Conservation (phyloP, 2,113 vertebrate species). For the Oreochromis aureus region DNA sequence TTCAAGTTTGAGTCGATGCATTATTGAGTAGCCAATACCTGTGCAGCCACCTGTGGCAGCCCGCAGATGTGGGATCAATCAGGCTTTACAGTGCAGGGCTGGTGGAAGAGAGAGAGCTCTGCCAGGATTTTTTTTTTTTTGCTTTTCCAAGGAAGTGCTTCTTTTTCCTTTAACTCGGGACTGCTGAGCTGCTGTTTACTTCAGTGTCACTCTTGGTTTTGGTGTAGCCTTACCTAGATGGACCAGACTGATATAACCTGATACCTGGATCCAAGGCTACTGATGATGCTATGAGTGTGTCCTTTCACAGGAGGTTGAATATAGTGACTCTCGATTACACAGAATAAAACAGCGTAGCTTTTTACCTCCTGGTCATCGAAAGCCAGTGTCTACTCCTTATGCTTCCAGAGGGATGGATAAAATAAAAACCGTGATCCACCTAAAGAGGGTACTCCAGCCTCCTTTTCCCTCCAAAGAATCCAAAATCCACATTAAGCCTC, state of each 20-base stretch:
- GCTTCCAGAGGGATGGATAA: not conserved
- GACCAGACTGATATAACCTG: constrained; percentile 41
- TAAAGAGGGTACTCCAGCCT: not conserved
- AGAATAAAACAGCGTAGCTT: not conserved
- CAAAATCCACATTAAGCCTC: not conserved
- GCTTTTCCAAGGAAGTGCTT: not conserved
- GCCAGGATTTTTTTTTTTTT: not conserved
- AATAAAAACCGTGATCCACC: not conserved
- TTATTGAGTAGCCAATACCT: constrained; percentile 60
- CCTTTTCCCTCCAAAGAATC: not conserved
- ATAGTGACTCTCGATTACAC: not conserved
- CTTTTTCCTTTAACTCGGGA: not conserved
- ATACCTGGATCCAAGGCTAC: constrained; percentile 30
- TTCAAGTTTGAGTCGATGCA: constrained; percentile 33
- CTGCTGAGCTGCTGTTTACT: not conserved
- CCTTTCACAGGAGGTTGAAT: constrained; percentile 11
- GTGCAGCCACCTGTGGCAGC: constrained; percentile 38
- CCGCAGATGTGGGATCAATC: not conserved
- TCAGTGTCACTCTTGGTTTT: constrained; percentile 15
- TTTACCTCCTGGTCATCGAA: not conserved
- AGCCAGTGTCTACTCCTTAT: not conserved
- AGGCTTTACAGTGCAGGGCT: not conserved
- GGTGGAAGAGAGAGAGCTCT: not conserved
- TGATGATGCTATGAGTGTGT: constrained; percentile 5
- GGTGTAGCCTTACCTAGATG: constrained; percentile 61